Evolutionary conservation across 1,140 invertebrate genomes (phyloP), one percentile per base, ranked within the genome.

Genomic region (Drosophila yakuba): DNA sequence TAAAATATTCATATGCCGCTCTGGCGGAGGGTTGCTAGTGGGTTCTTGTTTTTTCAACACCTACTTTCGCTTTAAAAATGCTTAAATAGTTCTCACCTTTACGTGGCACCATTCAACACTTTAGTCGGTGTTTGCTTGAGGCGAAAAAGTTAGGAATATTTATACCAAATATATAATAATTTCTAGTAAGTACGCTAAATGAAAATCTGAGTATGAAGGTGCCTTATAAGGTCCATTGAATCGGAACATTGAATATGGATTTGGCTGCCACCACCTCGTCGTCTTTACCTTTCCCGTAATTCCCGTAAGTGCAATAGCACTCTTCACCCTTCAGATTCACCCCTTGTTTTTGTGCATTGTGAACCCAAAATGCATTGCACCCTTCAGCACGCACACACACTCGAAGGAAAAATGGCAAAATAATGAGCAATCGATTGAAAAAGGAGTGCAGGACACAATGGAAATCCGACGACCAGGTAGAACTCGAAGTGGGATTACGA

Each of bases 361-460:
- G 14, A 60, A 67, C 52, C 67, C 51, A 73, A 51, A 64, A 62
- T 64, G 32, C 51, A 35, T 32, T 36, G 56, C 71, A 77, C 85
- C 71, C 83, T 79, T 61, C 60, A 61, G 66, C 78, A 88, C 78
- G 78, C 74, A 86, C 78, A 62, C 52, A 45, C 63, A 66, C 64
- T 51, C 55, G 39, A 68, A 15, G 48, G 60, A 67, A 60, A 83
- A 89, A 78, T 80, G 80, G 69, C 74, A 90, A 90, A 86, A 77
- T 90, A 90, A 90, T 86, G 86, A 90, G 82, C 86, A 83, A 74
- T 78, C 86, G 86, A 78, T 28, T 35, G 52, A 32, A 23, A 35
- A 44, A 51, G 60, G 57, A 80, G 58, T 58, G 14, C 58, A 52
- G 74, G 50, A 63, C 64, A 81, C 73, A 84, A 85, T 61, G 50